Conservation (phyloP, 2,113 vertebrate species). For the Lophius piscatorius region DNA sequence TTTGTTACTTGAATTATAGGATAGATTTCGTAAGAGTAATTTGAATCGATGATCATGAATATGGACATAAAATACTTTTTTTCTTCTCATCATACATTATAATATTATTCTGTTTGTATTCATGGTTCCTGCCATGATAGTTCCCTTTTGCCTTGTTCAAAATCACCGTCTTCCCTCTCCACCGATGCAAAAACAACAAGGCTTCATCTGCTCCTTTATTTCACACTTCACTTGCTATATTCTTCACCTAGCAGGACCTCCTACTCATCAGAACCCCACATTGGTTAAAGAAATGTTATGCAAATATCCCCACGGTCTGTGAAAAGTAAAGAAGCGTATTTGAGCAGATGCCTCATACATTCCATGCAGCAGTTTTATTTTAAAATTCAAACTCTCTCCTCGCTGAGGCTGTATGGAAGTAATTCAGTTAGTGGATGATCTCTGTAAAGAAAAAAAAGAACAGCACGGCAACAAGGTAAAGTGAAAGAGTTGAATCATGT, state of each 20-base stretch:
- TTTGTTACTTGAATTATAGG: no score
- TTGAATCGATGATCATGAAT: no score
- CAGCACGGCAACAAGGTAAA: conserved; percentile 32
- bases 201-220: conserved; percentile 67
- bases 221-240: conserved; percentile 73
- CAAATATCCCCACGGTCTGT: conserved; percentile 51
- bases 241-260: conserved; percentile 53
- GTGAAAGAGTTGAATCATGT: conserved; percentile 33
- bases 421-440: conserved; percentile 30
- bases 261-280: conserved; percentile 49
- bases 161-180: conserved; percentile 17
- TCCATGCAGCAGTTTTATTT: conserved; percentile 32
- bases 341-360: conserved; percentile 15
- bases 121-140: conserved; percentile 9
- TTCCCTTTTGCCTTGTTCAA: not conserved
- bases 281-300: conserved; percentile 59
- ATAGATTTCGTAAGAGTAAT: no score
- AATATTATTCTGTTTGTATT: conserved; percentile 13
- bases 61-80: no score
- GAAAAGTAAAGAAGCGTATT: conserved; percentile 20
- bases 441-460: conserved; percentile 7
- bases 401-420: conserved; percentile 21
- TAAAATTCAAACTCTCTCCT: conserved; percentile 55
- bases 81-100: not conserved
- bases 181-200: conserved; percentile 46